Percentiles rank a stretch among this genome's conserved stretches.
phyloP scores from a whole-genome alignment of 2,888 invertebrate genomes.

The Chrysolina americana region DNA sequence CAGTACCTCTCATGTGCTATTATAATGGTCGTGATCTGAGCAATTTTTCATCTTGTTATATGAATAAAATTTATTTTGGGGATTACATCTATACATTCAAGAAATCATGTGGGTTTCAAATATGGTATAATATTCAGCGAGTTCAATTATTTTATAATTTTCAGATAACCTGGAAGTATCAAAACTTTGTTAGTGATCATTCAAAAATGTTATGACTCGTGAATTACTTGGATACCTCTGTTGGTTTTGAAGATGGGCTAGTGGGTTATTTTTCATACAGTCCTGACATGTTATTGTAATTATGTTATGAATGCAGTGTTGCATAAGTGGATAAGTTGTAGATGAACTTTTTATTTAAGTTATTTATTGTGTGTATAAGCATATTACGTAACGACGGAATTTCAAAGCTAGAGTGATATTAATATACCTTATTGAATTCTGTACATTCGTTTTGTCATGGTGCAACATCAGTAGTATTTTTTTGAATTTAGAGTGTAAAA shows the following conservation, averaged over 20 bases:
- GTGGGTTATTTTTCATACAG: constrained; percentile 54
- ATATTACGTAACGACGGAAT: constrained; percentile 26
- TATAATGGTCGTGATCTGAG: too few species aligned
- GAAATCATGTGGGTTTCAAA: too few species aligned
- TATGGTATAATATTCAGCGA: too few species aligned
- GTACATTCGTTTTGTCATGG: constrained; percentile 45
- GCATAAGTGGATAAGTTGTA: constrained; percentile 7
- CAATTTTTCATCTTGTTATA: too few species aligned
- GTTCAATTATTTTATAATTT: too few species aligned
- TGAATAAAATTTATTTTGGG: too few species aligned
- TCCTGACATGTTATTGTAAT: background rate
- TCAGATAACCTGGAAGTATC: too few species aligned
- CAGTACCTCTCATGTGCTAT: too few species aligned
- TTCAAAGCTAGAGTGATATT: constrained; percentile 44
- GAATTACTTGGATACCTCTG: too few species aligned
- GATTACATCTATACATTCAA: too few species aligned
- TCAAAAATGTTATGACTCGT: too few species aligned
- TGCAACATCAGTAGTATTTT: constrained; percentile 56
- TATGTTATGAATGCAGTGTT: constrained; percentile 17
- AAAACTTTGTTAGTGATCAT: too few species aligned
- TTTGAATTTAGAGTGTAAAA: constrained; percentile 56
- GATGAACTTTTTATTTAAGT: constrained; percentile 20
- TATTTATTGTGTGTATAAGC: constrained; percentile 33
- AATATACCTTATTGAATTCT: constrained; percentile 30
- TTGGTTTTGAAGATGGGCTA: background rate